phyloP scores from a whole-genome alignment of 2,113 vertebrate species.

The Rhabdornis inornatus region DNA sequence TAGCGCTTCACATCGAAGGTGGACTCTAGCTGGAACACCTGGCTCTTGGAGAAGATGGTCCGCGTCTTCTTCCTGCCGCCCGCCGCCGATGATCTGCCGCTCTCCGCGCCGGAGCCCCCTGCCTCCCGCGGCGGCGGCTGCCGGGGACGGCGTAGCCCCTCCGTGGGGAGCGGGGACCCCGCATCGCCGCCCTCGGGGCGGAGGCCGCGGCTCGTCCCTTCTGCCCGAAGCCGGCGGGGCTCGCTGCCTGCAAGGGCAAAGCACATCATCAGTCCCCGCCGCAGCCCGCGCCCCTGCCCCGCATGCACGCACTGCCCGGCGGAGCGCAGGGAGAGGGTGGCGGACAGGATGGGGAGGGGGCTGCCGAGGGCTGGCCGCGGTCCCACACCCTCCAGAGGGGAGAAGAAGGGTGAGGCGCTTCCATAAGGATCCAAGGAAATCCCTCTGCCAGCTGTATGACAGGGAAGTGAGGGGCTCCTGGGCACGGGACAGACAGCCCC shows the following conservation, averaged over 20 bases:
- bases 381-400: neutral
- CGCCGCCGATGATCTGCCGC: neutral
- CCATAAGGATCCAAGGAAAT: neutral
- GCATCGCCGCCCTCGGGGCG: neutral
- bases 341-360: neutral
- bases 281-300: neutral
- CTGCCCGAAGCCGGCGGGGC: neutral
- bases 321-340: neutral
- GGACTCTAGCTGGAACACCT: constrained; percentile 86
- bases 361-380: neutral
- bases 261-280: neutral
- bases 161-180: neutral
- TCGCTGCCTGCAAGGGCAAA: constrained; percentile 16
- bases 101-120: neutral
- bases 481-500: neutral
- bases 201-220: neutral
- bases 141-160: neutral
- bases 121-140: neutral
- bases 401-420: neutral
- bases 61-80: constrained; percentile 83
- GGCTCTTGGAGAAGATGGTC: constrained; percentile 87
- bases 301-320: neutral
- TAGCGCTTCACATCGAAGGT: constrained; percentile 88
- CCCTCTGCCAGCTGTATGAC: neutral
- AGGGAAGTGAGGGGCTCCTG: neutral